Evolutionary conservation across 2,888 invertebrate species (phyloP), one percentile per base, ranked within the genome.

Genomic region (Pteria penguin): DNA sequence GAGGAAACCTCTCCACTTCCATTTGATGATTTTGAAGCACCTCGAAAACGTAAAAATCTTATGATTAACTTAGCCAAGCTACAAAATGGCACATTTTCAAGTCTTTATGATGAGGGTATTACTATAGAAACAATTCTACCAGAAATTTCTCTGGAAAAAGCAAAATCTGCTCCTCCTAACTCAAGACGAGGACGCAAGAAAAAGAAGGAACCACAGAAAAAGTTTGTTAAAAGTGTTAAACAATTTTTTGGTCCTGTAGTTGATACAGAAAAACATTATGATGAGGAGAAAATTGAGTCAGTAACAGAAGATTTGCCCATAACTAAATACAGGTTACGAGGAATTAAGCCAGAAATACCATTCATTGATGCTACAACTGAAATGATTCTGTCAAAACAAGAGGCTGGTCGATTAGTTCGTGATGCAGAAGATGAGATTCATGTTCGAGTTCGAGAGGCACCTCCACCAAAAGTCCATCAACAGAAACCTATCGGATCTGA

Each of bases 161-260:
- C 72, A 26, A 80, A 79, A 29, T 45, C 73, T 5, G 33, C 66
- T 8, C 65, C 54, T n/a, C 78, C 72, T 62, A 81, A 84, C 57
- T 76, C 76, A 29, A 84, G 75, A 73, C 62, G 65, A 31, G 69
- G 68, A 72, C 26, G 68, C 62, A 52, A 62, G 18, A 79, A 76
- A 52, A 84, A 72, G 75, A 80, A 79, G 60, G 82, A 79, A 61
- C 75, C 78, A 11, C 86, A 81, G 67, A 82, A 70, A 66, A 83
- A 60, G 52, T 45, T 81, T 8, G 79, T 89, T 27, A 89, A 86
- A 77, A 86, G 83, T 81, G 85, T 89, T 22, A 89, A 86, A 72
- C 89, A 90, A 66, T 90, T 90, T 72, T 91, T 91, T 78, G 90
- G 90, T 26, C 90, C 90, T 11, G 84, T 90, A 14, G 85, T 90